Evolutionary conservation across 2,888 invertebrate species (phyloP), one percentile per base, ranked within the genome.

Genomic region (Dryobotodes eremita): DNA sequence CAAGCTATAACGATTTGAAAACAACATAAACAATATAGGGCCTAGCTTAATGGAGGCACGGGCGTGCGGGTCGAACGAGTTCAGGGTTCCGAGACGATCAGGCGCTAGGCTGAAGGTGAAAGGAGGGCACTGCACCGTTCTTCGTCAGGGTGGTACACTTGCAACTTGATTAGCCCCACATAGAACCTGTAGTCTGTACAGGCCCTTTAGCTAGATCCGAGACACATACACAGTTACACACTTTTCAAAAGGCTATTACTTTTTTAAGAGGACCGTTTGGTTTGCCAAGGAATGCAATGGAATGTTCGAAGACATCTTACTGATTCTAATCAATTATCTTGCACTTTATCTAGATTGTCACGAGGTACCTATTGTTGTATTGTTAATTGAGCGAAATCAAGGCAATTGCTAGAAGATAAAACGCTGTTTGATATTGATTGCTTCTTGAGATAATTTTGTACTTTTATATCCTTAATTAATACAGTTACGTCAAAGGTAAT

Each of bases 51-150:
- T 84, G 66, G 85, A 79, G 73, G 82, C 83, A 82, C 70, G 69
- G 80, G 75, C 88, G 90, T 90, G 90, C 86, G 81, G 88, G 86
- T 88, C 89, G 87, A 89, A 88, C 86, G 91, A 88, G 91, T 92
- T 92, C 92, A 93, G 91, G 93, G 92, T 88, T 90, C 86, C 88
- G 79, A 88, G 88, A 88, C 89, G 83, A 82, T 77, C 85, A 82
- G 88, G 85, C 89, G 85, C 88, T 83, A 80, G 80, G 82, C 89
- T 88, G 90, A 92, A 92, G 93, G 94, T 93, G 92, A 94, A 93
- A 92, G 92, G 93, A 94, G 94, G 93, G 91, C 93, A 93, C 89
- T 92, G 93, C 92, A 93, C 92, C 91, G 88, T 89, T 88, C 86
- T 77, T 85, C 77, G 82, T 69, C 80, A 83, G 83, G 82, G 81